phyloP scores from a whole-genome alignment of 2,797 vertebrate species.

The Lates japonicus region DNA sequence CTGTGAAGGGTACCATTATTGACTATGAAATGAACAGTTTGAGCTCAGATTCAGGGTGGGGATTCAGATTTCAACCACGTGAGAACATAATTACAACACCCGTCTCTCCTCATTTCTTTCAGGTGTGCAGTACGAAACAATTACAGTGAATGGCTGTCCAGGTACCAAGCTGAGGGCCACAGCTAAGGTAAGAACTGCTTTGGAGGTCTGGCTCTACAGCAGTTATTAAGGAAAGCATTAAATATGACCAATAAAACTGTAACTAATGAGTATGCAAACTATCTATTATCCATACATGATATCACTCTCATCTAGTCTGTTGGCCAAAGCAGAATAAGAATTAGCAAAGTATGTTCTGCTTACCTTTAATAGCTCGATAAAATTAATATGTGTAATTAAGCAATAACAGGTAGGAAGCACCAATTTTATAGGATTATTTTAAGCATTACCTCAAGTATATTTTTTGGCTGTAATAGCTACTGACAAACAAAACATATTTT shows the following conservation, averaged over 20 bases:
- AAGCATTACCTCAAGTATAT: not conserved
- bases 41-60: conserved; percentile 10
- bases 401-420: not conserved
- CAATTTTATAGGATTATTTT: not conserved
- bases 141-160: conserved; percentile 96
- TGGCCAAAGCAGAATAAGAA: conserved; percentile 24
- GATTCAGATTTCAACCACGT: conserved; percentile 30
- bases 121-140: conserved; percentile 99
- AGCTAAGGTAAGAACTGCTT: conserved; percentile 91
- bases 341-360: conserved; percentile 14
- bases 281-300: not conserved
- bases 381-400: conserved; percentile 31
- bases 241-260: not conserved
- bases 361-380: conserved; percentile 26
- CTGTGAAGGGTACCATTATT: conserved; percentile 37
- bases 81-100: conserved; percentile 33
- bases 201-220: not conserved
- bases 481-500: not conserved
- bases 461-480: not conserved
- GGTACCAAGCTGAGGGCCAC: conserved; percentile 98
- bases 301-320: conserved; percentile 20
- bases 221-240: conserved; percentile 1
- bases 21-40: conserved; percentile 44
- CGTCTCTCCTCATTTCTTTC: conserved; percentile 56
- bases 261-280: conserved; percentile 15